These are phyloP conservation scores for Stomatorhinus walkeri DNA, from an alignment of 2,797 vertebrate species.

Conservation along the genomic window DNA sequence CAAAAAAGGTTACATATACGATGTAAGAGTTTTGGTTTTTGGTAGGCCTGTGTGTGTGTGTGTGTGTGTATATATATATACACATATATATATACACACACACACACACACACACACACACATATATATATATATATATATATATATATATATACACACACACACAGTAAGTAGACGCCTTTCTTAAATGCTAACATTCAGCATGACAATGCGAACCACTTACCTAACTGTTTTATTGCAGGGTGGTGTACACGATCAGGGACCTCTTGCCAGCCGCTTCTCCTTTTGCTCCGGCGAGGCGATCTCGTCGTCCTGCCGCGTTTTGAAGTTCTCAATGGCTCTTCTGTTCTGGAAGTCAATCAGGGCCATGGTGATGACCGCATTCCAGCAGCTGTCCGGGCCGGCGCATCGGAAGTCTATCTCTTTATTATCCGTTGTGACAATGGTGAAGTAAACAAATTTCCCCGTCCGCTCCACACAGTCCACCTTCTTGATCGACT, in stretches of 20 bases:
- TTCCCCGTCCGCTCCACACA: conserved; percentile 93
- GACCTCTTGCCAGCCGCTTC: conserved; percentile 64
- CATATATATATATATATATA: too few species aligned
- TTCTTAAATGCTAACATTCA: neutral
- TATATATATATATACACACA: too few species aligned
- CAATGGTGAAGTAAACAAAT: conserved; percentile 95
- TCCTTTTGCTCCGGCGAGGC: conserved; percentile 63
- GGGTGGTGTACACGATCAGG: conserved; percentile 24
- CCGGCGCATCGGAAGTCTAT: conserved; percentile 89
- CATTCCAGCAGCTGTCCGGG: conserved; percentile 84
- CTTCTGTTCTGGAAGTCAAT: conserved; percentile 92
- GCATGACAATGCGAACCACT: neutral
- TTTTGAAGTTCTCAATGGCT: conserved; percentile 83
- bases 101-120: too few species aligned
- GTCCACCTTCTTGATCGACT: conserved; percentile 88
- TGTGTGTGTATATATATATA: too few species aligned
- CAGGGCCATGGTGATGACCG: conserved; percentile 88
- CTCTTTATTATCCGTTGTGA: conserved; percentile 88
- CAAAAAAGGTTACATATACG: neutral
- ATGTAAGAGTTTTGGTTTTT: neutral
- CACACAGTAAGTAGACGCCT: neutral
- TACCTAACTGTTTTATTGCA: neutral
- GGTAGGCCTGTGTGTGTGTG: neutral
- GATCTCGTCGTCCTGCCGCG: conserved; percentile 70
- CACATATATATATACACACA: too few species aligned